Base-by-base conservation (phyloP, 23 tunicate species). In the Trididemnum miniatum region DNA sequence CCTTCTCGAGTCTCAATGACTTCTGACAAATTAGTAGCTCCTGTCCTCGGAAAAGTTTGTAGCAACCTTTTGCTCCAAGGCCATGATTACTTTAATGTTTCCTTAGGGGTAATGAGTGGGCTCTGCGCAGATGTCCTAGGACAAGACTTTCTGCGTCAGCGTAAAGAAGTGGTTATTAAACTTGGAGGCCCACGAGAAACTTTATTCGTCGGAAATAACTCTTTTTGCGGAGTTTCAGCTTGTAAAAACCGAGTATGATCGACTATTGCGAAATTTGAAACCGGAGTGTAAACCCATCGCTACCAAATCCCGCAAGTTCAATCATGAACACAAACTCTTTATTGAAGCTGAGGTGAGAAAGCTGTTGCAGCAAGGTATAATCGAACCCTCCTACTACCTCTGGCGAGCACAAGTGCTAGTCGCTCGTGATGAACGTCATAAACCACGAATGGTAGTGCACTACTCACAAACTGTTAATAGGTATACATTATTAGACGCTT, bases 341-440 rank as follows among this genome's bases (percentile, higher is more conserved):
- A 62, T 62, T 23, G 24, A 62, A 15, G 69, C 25, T 4, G 27
- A 62, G 28, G 69, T 62, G 23, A 23, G 28, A 23, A 62, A 62
- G 28, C 23, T 62, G 69, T 23, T 20, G 23, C 7, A 62, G 20
- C 20, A 62, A 62, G 28, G 23, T 18, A 62, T 62, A 62, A 18
- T 15, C 4, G 28, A 62, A 62, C 69, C 69, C 4, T 62, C 28
- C 23, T 65, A 24, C 31, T 65, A 15, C 7, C 77, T 52, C 24
- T 71, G 77, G 52, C 44, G 77, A 71, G 77, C 77, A 25, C 77
- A 71, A 71, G n/a, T 35, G 50, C 51, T 71, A 7, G 7, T 71
- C 31, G 50, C 77, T 28, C 4, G 22, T 4, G 50, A 71, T 71
- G 49, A 34, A 35, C 50, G 77, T 12, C 77, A 71, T 71, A 71